These are phyloP conservation scores for Argynnis bischoffii DNA, from an alignment of 2,888 invertebrate genomes.

Conservation along the genomic window DNA sequence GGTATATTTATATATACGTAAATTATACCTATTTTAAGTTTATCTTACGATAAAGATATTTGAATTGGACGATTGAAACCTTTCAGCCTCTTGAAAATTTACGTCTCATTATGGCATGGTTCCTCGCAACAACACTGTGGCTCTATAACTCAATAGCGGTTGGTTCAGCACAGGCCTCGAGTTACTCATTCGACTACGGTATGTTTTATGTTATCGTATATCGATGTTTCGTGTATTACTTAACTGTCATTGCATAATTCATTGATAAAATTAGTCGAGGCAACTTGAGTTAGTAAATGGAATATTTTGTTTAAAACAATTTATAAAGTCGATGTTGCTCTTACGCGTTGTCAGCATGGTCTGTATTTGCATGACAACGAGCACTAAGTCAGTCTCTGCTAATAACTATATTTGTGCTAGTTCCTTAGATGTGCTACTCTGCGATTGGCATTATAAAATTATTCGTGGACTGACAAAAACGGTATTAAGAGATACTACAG, in stretches of 20 bases:
- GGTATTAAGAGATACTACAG: not conserved
- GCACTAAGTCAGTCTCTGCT: constrained; percentile 44
- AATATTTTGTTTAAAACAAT: constrained; percentile 39
- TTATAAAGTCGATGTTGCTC: constrained; percentile 55
- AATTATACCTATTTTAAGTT: not conserved
- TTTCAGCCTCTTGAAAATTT: constrained; percentile 66
- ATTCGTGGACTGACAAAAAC: constrained; percentile 5
- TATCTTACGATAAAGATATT: not conserved
- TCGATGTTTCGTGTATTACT: constrained; percentile 14
- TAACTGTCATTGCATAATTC: constrained; percentile 8
- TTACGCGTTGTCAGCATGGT: constrained; percentile 70
- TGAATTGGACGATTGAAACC: not conserved
- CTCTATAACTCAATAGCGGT: constrained; percentile 80
- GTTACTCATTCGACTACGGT: constrained; percentile 74
- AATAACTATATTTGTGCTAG: constrained; percentile 25
- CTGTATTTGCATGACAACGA: constrained; percentile 71
- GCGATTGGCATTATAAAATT: constrained; percentile 12
- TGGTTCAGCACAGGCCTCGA: constrained; percentile 75
- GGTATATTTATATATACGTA: constrained; percentile 60
- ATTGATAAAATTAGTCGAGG: constrained; percentile 7
- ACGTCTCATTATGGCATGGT: constrained; percentile 81
- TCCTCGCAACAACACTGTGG: constrained; percentile 81
- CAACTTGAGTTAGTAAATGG: constrained; percentile 14
- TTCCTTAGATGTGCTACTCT: constrained; percentile 27
- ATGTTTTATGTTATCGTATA: constrained; percentile 42